These are phyloP conservation scores for Imbricaverruca yamaguchii DNA, from an alignment of 2,888 invertebrate species.

Conservation along the genomic window DNA sequence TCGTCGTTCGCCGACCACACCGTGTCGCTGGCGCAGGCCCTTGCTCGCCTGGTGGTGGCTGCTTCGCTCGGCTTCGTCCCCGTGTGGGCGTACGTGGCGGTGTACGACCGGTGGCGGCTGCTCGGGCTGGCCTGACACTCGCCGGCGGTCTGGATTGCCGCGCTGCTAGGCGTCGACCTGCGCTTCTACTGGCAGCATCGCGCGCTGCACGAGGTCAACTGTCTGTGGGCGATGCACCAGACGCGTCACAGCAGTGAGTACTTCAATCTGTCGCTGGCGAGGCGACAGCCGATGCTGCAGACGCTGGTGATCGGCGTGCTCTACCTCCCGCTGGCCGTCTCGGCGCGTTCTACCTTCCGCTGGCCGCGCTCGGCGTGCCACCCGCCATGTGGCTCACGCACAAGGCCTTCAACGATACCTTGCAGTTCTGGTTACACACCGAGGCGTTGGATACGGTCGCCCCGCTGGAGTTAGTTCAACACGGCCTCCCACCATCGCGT, in stretches of 20 bases:
- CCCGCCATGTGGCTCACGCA: constrained; percentile 74
- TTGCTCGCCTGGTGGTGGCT: background rate
- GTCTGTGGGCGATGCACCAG: constrained; percentile 83
- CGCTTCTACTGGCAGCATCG: constrained; percentile 33
- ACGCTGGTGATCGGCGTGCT: constrained; percentile 34
- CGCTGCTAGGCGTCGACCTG: constrained; percentile 55
- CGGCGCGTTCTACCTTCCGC: constrained; percentile 40
- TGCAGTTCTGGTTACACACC: constrained; percentile 92
- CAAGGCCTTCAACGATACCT: constrained; percentile 78
- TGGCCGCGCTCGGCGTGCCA: constrained; percentile 55
- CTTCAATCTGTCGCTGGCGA: constrained; percentile 75
- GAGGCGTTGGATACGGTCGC: constrained; percentile 70
- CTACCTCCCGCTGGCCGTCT: constrained; percentile 44
- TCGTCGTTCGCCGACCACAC: background rate
- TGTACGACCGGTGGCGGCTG: constrained; percentile 25
- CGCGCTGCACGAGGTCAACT: constrained; percentile 56
- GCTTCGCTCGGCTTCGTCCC: background rate
- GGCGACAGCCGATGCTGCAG: constrained; percentile 70
- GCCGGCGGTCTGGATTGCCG: constrained; percentile 40
- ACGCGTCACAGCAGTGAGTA: constrained; percentile 87
- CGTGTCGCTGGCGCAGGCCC: background rate
- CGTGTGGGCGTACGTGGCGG: constrained; percentile 21
- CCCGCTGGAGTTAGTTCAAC: constrained; percentile 77
- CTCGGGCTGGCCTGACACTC: constrained; percentile 24
- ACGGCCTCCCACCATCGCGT: constrained; percentile 85